Evolutionary conservation across 2,888 invertebrate species (phyloP).

Genomic region (Melangyna quadrimaculata): DNA sequence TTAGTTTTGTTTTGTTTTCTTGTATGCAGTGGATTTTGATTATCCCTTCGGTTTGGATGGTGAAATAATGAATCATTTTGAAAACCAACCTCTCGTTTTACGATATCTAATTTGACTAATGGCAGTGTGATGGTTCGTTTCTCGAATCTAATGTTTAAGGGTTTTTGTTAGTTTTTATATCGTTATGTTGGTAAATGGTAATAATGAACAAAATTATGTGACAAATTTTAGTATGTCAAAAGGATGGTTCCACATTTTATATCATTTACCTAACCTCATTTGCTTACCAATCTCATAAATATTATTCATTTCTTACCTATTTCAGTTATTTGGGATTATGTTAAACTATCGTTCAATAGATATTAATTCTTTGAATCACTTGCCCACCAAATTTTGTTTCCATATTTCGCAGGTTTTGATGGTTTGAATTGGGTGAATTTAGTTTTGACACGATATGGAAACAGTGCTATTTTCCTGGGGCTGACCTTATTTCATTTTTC

Average conservation of each 20-base stretch:
- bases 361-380: too few relatives aligned
- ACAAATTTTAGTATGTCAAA: background rate
- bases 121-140: background rate
- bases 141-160: background rate
- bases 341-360: too few relatives aligned
- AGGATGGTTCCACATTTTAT: background rate
- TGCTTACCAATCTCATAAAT: too few relatives aligned
- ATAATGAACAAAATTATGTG: background rate
- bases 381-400: too few relatives aligned
- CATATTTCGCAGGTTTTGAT: too few relatives aligned
- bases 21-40: background rate
- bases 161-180: background rate
- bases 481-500: too few relatives aligned
- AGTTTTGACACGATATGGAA: too few relatives aligned
- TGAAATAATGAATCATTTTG: slow-evolving; percentile 9
- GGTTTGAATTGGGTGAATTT: too few relatives aligned
- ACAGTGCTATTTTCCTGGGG: too few relatives aligned
- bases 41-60: background rate
- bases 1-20: background rate
- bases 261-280: too few relatives aligned
- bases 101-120: slow-evolving; percentile 12
- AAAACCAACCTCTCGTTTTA: background rate
- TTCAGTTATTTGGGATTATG: too few relatives aligned
- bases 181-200: background rate
- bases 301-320: too few relatives aligned